Evolutionary conservation across 2,888 invertebrate species (phyloP).

Genomic region (Ochropleura plecta): DNA sequence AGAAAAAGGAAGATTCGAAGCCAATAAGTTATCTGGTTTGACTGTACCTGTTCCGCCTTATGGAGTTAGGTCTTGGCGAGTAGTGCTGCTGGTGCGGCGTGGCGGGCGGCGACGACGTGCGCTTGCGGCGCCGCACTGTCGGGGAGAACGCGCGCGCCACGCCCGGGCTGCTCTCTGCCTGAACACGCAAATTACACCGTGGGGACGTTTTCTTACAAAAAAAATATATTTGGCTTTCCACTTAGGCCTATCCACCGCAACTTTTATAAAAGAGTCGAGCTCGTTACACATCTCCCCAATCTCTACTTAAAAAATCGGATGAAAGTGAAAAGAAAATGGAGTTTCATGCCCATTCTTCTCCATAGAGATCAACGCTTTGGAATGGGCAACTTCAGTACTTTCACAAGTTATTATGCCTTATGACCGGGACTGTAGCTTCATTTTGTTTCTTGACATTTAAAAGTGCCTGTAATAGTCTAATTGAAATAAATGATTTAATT

Average conservation of each 20-base stretch:
- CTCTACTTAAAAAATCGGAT: not conserved
- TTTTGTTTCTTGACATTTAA: too few species aligned
- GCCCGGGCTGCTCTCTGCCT: conserved; percentile 40
- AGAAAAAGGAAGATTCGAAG: too few species aligned
- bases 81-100: conserved; percentile 59
- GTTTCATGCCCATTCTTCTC: too few species aligned
- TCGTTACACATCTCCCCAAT: not conserved
- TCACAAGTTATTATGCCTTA: too few species aligned
- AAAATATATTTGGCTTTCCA: not conserved
- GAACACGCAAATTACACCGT: not conserved
- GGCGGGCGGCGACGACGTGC: conserved; percentile 65
- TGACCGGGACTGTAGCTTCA: too few species aligned
- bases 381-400: too few species aligned
- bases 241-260: not conserved
- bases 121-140: conserved; percentile 83
- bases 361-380: too few species aligned
- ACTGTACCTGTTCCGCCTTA: conserved; percentile 63
- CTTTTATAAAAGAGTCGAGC: not conserved
- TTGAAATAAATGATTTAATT: too few species aligned
- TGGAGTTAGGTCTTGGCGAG: conserved; percentile 60
- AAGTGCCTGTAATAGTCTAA: too few species aligned
- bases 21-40: too few species aligned
- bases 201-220: not conserved
- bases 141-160: conserved; percentile 75
- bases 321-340: not conserved